A percentile compares a stretch with the other conserved stretches of the same genome.
These are phyloP conservation scores for Platanista minor DNA, from an alignment of 2,113 vertebrate species.

Conservation along the genomic window DNA sequence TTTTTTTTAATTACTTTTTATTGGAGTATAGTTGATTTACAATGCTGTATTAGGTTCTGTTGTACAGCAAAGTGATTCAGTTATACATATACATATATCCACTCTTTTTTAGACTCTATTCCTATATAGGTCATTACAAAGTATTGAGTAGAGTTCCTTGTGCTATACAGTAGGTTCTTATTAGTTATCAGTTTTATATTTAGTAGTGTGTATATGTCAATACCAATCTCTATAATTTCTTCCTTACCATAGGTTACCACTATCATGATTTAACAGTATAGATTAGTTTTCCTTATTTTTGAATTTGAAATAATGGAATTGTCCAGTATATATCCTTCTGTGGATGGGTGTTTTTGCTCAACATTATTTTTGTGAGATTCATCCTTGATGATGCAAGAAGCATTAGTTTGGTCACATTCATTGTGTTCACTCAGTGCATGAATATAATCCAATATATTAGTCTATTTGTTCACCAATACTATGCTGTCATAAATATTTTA, in stretches of 20 bases:
- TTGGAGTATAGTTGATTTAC: too few species aligned
- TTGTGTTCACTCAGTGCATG: neutral
- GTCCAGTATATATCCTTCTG: neutral
- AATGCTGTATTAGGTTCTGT: too few species aligned
- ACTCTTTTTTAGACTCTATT: too few species aligned
- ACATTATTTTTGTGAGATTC: neutral
- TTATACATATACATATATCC: too few species aligned
- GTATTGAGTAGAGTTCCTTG: too few species aligned
- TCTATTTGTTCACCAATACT: neutral
- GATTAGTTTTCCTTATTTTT: slow-evolving; percentile 2
- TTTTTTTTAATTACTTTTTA: neutral
- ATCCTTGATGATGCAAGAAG: neutral
- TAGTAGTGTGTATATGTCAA: neutral
- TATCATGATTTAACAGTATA: neutral
- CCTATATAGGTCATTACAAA: too few species aligned
- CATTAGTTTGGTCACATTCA: neutral
- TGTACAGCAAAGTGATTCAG: too few species aligned
- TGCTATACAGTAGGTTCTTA: too few species aligned
- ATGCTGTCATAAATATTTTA: neutral
- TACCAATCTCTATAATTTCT: neutral
- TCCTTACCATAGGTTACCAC: neutral
- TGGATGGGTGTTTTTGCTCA: neutral
- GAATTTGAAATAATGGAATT: neutral
- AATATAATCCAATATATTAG: neutral
- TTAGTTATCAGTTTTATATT: neutral